phyloP scores from a whole-genome alignment of 2,888 invertebrate species.

The Cryptops parisi region DNA sequence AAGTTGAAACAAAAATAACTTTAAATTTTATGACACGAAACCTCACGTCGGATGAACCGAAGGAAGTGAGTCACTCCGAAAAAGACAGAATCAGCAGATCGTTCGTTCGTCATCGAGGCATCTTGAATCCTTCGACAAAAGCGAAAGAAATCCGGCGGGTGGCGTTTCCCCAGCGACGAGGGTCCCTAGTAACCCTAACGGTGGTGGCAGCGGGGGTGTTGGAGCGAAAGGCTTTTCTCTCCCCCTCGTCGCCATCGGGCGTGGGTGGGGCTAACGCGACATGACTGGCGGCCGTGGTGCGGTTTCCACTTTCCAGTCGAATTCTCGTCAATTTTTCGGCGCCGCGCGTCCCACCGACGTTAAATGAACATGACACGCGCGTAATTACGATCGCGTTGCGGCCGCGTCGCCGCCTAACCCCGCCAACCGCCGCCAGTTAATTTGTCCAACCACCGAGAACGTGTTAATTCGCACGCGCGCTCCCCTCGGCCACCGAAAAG shows the following conservation, averaged over 20 bases:
- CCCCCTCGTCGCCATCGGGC: no score
- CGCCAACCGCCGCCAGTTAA: conserved; percentile 10
- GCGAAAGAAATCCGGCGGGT: no score
- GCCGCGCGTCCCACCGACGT: conserved; percentile 7
- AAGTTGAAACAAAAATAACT: no score
- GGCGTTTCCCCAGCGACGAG: no score
- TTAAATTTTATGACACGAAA: no score
- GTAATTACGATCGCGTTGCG: conserved; percentile 13
- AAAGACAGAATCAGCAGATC: no score
- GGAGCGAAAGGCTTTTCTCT: not conserved
- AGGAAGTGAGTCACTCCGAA: no score
- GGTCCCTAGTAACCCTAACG: no score
- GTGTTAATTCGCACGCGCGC: conserved; percentile 15
- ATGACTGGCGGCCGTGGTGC: not conserved
- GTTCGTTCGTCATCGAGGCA: no score
- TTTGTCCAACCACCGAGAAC: conserved; percentile 13
- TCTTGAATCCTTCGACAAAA: no score
- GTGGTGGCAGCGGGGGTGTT: not conserved
- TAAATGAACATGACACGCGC: conserved; percentile 15
- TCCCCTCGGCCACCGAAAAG: no score
- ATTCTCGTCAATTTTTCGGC: conserved; percentile 13
- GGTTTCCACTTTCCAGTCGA: conserved; percentile 16
- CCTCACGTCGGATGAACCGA: no score
- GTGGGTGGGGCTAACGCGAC: not conserved
- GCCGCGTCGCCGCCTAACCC: conserved; percentile 9